These are phyloP conservation scores for Alviniconcha marisindica DNA, from an alignment of 1,140 invertebrate species.

Conservation along the genomic window DNA sequence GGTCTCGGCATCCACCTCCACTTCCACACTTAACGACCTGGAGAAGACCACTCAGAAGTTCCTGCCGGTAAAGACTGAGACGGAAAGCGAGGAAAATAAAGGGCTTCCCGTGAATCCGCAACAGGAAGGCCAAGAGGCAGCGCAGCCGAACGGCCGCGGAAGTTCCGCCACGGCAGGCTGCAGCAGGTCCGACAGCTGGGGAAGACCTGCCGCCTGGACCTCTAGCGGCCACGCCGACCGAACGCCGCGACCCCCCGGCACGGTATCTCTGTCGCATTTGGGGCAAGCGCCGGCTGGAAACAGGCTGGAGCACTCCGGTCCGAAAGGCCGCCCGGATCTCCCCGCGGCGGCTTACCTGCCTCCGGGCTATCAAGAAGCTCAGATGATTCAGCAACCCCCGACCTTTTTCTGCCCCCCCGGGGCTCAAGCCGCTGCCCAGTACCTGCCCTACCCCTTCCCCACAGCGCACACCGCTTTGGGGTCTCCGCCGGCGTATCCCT, in stretches of 20 bases:
- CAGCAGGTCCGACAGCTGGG: not conserved
- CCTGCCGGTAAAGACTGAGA: constrained; percentile 31
- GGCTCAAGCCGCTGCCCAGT: not conserved
- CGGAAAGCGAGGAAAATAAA: not conserved
- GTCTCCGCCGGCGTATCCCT: constrained; percentile 22
- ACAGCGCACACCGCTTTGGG: not conserved
- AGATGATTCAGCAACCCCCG: too few relatives aligned
- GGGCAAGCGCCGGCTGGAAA: too few relatives aligned
- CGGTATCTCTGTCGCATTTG: too few relatives aligned
- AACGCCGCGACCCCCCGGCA: not conserved
- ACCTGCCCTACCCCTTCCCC: not conserved
- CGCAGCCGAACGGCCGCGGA: not conserved
- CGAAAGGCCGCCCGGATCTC: too few relatives aligned
- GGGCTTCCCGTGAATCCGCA: not conserved
- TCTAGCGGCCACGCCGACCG: not conserved
- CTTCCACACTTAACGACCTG: constrained; percentile 23
- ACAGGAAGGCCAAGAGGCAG: not conserved
- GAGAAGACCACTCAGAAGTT: constrained; percentile 31
- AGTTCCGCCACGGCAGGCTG: too few relatives aligned
- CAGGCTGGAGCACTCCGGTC: too few relatives aligned
- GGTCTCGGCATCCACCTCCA: not conserved
- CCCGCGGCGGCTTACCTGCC: too few relatives aligned
- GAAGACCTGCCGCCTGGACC: not conserved
- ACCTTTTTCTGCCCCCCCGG: not conserved
- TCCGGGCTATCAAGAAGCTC: too few relatives aligned